Base-by-base conservation (phyloP, 1,140 invertebrate genomes). In the Thaumetopoea pityocampa region DNA sequence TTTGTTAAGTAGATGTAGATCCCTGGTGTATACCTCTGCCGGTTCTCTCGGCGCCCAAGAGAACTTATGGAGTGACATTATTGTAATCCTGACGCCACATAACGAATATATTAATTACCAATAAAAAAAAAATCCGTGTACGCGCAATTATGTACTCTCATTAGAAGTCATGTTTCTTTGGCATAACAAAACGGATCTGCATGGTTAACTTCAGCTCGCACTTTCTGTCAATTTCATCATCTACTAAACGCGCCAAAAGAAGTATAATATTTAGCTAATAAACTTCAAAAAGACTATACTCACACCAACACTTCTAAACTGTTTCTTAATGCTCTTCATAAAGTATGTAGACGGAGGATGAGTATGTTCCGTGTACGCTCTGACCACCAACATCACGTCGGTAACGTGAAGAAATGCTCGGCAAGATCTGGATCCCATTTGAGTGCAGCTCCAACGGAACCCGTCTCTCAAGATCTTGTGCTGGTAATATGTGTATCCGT, bases 351-450 rank as follows among this genome's bases (percentile, higher is more conserved):
- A 74, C 0, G 80, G 80, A 2, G 71, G 59, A 37, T 84, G 80
- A 0, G 77, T 84, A 33, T 84, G 80, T 40, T 78, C 51, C 0
- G 63, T 78, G 3, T 70, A 59, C 0, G 80, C 80, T 24, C 73
- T 62, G 0, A 81, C 53, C 1, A 84, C 77, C 22, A 72, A 24
- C 64, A 71, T 84, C 1, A 74, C 66, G 3, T 68, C 55, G 4
- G 73, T 78, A 4, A 84, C 80, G 34, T 80, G 80, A 0, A 84
- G 62, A 44, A 79, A 84, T 0, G 61, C 80, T 15, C 76, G 51
- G 35, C 80, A 84, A 6, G 77, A 80, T 23, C 80, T 70, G 30
- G 77, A 81, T 0, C 77, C 80, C 77, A 81, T 81, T 47, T 79
- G 77, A 0, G 80, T 84, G 33, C 80, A 84, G 58, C 77, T 81